phyloP scores from a whole-genome alignment of 2,888 invertebrate species.

The Spatulosminthurus flaviceps region DNA sequence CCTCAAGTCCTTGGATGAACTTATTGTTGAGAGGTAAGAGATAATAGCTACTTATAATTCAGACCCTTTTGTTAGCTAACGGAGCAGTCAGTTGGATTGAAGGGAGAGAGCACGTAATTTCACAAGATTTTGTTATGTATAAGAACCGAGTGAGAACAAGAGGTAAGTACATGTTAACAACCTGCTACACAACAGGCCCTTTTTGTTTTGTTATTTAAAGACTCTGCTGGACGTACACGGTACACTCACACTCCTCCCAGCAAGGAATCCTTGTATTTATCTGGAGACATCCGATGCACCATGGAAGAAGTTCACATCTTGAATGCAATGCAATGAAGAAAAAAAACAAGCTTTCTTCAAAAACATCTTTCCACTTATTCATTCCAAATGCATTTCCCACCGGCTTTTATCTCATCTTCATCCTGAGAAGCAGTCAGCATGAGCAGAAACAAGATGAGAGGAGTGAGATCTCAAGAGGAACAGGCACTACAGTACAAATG shows the following conservation, averaged over 20 bases:
- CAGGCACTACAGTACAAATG: not conserved
- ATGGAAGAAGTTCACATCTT: not conserved
- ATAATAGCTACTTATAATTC: not conserved
- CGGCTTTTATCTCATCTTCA: conserved; percentile 1
- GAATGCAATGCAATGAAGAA: too few relatives aligned
- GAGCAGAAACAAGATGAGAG: not conserved
- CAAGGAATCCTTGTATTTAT: not conserved
- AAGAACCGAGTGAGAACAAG: too few relatives aligned
- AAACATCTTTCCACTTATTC: conserved; percentile 7
- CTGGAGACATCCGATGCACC: not conserved
- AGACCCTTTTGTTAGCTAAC: not conserved
- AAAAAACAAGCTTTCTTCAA: too few relatives aligned
- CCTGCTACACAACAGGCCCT: not conserved
- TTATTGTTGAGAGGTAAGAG: too few relatives aligned
- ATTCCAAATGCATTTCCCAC: conserved; percentile 18
- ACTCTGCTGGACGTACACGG: not conserved
- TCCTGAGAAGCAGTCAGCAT: not conserved
- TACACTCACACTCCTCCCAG: too few relatives aligned
- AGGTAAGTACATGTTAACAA: conserved; percentile 13
- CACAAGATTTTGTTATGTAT: not conserved
- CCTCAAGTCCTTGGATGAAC: not conserved
- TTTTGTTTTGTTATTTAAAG: conserved; percentile 6
- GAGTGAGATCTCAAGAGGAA: not conserved
- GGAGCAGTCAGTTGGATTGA: conserved; percentile 1
- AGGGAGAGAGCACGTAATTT: not conserved